A percentile compares a stretch with the other conserved stretches of the same genome.
These are phyloP conservation scores for Myiozetetes cayanensis DNA, from an alignment of 2,113 vertebrate genomes.

Conservation along the genomic window DNA sequence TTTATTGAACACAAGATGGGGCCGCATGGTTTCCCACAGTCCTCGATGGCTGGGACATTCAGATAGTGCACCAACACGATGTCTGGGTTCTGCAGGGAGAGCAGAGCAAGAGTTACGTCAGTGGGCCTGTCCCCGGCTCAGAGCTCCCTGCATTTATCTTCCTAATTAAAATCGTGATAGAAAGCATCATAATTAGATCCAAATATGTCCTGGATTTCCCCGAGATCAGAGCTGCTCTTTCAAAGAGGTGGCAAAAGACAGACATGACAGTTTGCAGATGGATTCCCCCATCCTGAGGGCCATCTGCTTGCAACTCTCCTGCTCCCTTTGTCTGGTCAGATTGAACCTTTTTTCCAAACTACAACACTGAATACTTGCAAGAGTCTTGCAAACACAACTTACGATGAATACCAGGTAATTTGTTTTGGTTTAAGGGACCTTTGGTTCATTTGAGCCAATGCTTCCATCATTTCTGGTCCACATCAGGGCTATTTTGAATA, in stretches of 20 bases:
- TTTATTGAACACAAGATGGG: slow-evolving; percentile 98
- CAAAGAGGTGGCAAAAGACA: neutral
- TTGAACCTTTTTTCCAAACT: neutral
- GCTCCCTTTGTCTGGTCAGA: neutral
- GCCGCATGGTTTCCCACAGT: slow-evolving; percentile 98
- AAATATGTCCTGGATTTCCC: neutral
- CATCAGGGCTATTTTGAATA: neutral
- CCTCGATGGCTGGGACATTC: slow-evolving; percentile 98
- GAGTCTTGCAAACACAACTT: neutral
- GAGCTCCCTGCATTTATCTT: neutral
- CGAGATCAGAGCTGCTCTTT: neutral
- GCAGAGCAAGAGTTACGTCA: neutral
- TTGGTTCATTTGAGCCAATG: neutral
- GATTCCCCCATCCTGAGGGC: neutral
- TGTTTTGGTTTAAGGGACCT: neutral
- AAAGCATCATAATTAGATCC: neutral
- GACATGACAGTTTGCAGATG: neutral
- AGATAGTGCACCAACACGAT: slow-evolving; percentile 98
- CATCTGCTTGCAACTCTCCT: neutral
- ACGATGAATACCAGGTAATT: neutral
- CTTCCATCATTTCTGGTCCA: neutral
- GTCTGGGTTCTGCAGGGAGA: slow-evolving; percentile 89
- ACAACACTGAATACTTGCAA: neutral
- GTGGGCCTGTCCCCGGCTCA: neutral
- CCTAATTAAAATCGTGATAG: neutral